These are phyloP conservation scores for Diabrotica virgifera DNA, from an alignment of 1,140 invertebrate species.

Conservation along the genomic window DNA sequence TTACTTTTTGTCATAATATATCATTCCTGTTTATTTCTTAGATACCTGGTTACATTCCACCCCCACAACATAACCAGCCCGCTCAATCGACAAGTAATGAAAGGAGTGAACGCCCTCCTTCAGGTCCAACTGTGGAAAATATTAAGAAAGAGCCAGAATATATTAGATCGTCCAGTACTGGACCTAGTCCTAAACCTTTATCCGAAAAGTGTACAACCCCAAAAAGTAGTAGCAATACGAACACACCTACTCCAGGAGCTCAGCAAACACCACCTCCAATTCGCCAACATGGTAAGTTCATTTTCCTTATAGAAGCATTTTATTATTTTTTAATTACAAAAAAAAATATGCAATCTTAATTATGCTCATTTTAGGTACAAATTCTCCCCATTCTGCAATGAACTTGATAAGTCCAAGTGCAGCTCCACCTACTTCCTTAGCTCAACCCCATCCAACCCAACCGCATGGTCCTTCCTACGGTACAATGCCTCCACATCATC, in stretches of 20 bases:
- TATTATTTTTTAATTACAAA: not conserved
- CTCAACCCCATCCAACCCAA: conserved; percentile 66
- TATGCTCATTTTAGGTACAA: conserved; percentile 27
- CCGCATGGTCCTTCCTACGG: conserved; percentile 50
- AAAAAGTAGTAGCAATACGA: conserved; percentile 33
- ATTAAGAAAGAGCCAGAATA: conserved; percentile 68
- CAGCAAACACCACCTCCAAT: conserved; percentile 48
- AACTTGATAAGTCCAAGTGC: conserved; percentile 60
- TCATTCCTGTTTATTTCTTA: conserved; percentile 8
- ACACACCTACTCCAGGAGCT: conserved; percentile 39
- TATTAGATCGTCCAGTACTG: conserved; percentile 36
- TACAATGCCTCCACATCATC: conserved; percentile 59
- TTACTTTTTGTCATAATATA: not conserved
- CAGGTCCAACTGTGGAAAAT: conserved; percentile 33
- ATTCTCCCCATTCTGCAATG: conserved; percentile 56
- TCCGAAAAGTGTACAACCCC: conserved; percentile 42
- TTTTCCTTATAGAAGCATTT: not conserved
- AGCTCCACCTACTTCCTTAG: conserved; percentile 57
- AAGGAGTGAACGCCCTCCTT: conserved; percentile 34
- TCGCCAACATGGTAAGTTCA: conserved; percentile 38
- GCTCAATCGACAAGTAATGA: conserved; percentile 23
- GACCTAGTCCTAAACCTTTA: conserved; percentile 32
- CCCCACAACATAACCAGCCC: conserved; percentile 29
- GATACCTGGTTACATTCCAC: conserved; percentile 62
- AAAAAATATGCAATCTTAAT: not conserved